Base-by-base conservation (phyloP, 35 echinoderm and acorn worm species). In the Strongylocentrotus purpuratus region DNA sequence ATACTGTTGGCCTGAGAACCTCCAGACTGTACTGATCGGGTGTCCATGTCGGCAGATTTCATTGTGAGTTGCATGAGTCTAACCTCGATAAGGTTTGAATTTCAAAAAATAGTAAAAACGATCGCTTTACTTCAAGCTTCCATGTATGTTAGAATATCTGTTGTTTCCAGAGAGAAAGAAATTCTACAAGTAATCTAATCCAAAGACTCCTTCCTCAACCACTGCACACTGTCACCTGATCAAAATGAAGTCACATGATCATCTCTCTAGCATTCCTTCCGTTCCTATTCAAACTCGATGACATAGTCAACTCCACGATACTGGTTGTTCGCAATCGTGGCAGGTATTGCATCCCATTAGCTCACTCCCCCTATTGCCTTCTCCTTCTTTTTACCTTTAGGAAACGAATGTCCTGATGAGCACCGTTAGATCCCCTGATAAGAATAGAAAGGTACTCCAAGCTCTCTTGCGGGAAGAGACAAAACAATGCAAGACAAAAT, bases 1-100 rank as follows among this genome's bases (percentile, higher is more conserved):
- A 94, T 94, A 65, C 95, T 97, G 33, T 96, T 98, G 55, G 97
- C 95, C 85, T 96, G 96, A 2, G 97, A 98, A 13, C 95, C 95
- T 33, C 93, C 95, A 13, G 97, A 98, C 87, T 98, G 97, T 46
- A 98, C 61, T 8, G 97, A 98, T 45, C 96, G 86, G 33, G 94
- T 97, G 86, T 98, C 97, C 32, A 94, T 78, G 46, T 98, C 97
- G 4, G 94, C 46, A 31, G 94, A 87, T 92, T 97, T 98, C 97
- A 98, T 98, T n/a, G 94, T 98, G 94, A 88, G 91, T 46, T 46
- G 91, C 91, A 93, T 93, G 45, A 31, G 48, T 93, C 31, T 31
- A 47, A n/a, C 41, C 46, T 47, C 48, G 41, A 89, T 33, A 17
- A 41, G 33, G 45, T 15, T 10, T 89, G 87, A 28, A 28, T 25